These are phyloP conservation scores for Hesperophylax magnus DNA, from an alignment of 1,140 invertebrate species.

Conservation along the genomic window DNA sequence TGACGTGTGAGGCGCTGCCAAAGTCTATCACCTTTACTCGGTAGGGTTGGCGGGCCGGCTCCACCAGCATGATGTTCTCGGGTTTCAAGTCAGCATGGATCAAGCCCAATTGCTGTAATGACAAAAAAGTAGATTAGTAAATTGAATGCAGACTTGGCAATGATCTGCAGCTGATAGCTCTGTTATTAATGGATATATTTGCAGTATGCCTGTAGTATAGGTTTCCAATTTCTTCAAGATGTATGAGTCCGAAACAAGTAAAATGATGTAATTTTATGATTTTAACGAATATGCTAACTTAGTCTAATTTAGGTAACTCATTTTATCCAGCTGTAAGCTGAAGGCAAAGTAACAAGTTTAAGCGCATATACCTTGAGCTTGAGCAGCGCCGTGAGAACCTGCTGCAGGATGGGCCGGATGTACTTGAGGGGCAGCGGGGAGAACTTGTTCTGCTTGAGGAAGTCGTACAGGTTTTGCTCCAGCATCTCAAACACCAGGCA, in stretches of 20 bases:
- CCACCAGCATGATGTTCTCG: conserved; percentile 99
- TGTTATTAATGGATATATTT: too few relatives aligned
- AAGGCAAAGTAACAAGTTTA: too few relatives aligned
- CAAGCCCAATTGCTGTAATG: conserved; percentile 90
- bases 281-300: too few relatives aligned
- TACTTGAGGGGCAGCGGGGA: conserved; percentile 97
- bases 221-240: too few relatives aligned
- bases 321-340: too few relatives aligned
- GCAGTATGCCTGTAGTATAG: too few relatives aligned
- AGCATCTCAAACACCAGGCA: conserved; percentile 99
- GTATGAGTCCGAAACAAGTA: too few relatives aligned
- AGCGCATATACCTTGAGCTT: conserved; percentile 96
- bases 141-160: background rate
- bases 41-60: conserved; percentile 97
- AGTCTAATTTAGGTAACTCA: too few relatives aligned
- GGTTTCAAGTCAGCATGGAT: conserved; percentile 99
- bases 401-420: conserved; percentile 98
- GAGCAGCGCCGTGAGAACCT: conserved; percentile 97
- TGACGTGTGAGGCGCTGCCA: conserved; percentile 98
- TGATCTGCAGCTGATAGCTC: background rate
- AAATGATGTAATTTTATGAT: too few relatives aligned
- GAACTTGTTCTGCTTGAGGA: conserved; percentile 99
- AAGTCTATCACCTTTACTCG: conserved; percentile 99
- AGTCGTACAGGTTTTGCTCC: conserved; percentile 99
- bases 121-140: background rate